Evolutionary conservation across 2,888 invertebrate species (phyloP).

Genomic region (Phengaris alcon): DNA sequence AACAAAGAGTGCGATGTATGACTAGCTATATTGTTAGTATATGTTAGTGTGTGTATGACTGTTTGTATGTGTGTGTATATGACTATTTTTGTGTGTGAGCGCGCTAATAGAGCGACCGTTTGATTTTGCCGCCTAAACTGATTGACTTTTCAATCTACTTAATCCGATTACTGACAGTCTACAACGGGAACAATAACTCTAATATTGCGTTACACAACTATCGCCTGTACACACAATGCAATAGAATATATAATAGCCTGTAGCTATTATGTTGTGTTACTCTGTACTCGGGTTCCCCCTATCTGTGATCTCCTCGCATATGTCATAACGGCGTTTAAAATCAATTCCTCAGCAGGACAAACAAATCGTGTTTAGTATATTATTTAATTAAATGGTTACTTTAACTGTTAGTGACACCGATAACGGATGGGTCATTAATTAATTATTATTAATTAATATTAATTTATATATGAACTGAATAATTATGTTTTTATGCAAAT

Average conservation of each 20-base stretch:
- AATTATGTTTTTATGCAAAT: background rate
- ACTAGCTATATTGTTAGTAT: no score
- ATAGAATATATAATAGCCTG: conserved; percentile 32
- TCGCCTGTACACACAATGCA: conserved; percentile 32
- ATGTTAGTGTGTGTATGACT: background rate
- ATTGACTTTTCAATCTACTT: conserved; percentile 78
- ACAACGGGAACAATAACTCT: conserved; percentile 41
- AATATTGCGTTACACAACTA: conserved; percentile 32
- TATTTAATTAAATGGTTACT: conserved; percentile 4
- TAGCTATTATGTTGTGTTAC: background rate
- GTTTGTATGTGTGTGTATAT: background rate
- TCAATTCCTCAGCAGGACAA: conserved; percentile 3
- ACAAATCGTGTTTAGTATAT: conserved; percentile 18
- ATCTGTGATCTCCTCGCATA: conserved; percentile 2
- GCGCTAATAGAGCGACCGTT: conserved; percentile 59
- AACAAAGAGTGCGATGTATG: background rate
- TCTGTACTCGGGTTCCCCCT: background rate
- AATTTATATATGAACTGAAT: background rate
- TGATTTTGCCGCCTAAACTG: conserved; percentile 70
- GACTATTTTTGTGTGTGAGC: background rate
- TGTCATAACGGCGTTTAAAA: conserved; percentile 23
- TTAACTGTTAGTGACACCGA: conserved; percentile 1
- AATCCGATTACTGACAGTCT: conserved; percentile 61
- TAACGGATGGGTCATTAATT: background rate
- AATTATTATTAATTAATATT: background rate